Evolutionary conservation across 2,888 invertebrate genomes (phyloP).

Genomic region (Mesochorus sp.): DNA sequence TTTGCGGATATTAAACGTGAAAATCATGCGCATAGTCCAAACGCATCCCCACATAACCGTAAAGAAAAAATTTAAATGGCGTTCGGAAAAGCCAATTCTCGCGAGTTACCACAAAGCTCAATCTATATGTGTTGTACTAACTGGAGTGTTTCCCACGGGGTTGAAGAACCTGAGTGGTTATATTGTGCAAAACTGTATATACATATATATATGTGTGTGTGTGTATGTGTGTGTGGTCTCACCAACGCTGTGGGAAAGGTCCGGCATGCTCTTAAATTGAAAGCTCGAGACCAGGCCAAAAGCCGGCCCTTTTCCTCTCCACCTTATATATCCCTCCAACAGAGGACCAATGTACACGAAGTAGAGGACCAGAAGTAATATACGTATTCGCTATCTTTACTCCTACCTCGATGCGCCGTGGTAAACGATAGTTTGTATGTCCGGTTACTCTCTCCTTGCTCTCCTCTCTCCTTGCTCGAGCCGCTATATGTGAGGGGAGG

Average conservation of each 20-base stretch:
- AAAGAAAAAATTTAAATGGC: conserved; percentile 14
- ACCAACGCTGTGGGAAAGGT: conserved; percentile 56
- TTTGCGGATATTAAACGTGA: neutral
- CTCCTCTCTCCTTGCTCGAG: too few relatives aligned
- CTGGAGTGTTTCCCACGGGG: conserved; percentile 42
- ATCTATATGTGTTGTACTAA: conserved; percentile 21
- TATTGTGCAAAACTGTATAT: conserved; percentile 45
- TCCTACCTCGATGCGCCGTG: neutral
- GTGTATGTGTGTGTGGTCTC: too few relatives aligned
- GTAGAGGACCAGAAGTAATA: conserved; percentile 36
- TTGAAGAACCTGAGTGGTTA: conserved; percentile 36
- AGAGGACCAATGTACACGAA: neutral
- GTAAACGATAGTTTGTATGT: conserved; percentile 11
- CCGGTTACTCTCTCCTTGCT: conserved; percentile 22
- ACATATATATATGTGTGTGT: too few relatives aligned
- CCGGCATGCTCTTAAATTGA: conserved; percentile 58
- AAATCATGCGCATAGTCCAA: neutral
- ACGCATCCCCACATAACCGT: neutral
- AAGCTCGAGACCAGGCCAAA: conserved; percentile 53
- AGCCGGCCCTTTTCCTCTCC: conserved; percentile 13
- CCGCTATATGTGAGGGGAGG: too few relatives aligned
- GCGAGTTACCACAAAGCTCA: conserved; percentile 5
- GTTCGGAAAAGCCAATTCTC: neutral
- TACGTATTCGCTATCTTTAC: conserved; percentile 34
- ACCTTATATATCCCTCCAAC: too few relatives aligned